Evolutionary conservation across 2,888 invertebrate genomes (phyloP).

Genomic region (Calameuta pallipes): DNA sequence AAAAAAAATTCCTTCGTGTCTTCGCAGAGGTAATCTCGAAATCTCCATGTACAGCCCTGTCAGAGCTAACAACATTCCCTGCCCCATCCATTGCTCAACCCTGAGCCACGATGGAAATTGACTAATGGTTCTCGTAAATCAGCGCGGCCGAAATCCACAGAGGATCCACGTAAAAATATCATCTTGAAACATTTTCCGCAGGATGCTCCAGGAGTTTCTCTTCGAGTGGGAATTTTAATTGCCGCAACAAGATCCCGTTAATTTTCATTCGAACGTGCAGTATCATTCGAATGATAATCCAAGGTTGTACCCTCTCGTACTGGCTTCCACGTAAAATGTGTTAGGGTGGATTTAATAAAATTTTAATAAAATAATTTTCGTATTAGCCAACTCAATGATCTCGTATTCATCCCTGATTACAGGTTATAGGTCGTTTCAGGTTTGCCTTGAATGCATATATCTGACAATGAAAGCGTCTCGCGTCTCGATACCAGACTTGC

Average conservation of each 20-base stretch:
- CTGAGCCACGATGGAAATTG: neutral
- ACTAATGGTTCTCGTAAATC: neutral
- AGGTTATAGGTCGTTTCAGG: neutral
- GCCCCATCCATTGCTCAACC: neutral
- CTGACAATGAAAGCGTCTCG: constrained; percentile 11
- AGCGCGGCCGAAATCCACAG: neutral
- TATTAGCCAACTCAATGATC: neutral
- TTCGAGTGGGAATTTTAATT: neutral
- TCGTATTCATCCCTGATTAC: neutral
- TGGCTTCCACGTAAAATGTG: neutral
- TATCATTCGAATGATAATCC: neutral
- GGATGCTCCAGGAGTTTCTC: neutral
- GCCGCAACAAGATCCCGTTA: neutral
- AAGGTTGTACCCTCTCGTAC: neutral
- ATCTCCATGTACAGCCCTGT: neutral
- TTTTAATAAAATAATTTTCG: neutral
- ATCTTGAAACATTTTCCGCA: neutral
- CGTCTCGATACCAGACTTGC: neutral
- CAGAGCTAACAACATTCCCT: neutral
- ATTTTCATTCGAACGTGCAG: neutral
- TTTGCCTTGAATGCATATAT: neutral
- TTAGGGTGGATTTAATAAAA: neutral
- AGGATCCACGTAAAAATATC: neutral
- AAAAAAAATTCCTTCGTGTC: neutral
- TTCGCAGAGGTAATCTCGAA: neutral